Conservation (phyloP, 2,113 vertebrate genomes). For the Ptilonorhynchus violaceus region DNA sequence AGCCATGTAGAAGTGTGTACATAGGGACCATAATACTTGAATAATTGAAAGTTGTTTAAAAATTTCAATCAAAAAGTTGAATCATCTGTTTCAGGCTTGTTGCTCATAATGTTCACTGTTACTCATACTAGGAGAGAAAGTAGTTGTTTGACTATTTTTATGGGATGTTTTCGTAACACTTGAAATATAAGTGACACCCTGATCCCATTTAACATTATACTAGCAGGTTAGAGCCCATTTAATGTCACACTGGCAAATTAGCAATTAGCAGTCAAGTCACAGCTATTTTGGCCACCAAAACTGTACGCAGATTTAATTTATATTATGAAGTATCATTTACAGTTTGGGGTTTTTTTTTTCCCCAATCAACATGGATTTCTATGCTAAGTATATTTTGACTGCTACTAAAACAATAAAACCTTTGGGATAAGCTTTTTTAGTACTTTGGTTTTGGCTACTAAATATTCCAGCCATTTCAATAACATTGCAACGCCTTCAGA, state of each 20-base stretch:
- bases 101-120: slow-evolving; percentile 48
- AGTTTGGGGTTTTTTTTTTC: not conserved
- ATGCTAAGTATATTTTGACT: slow-evolving; percentile 71
- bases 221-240: slow-evolving; percentile 23
- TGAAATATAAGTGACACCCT: not conserved
- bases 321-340: slow-evolving; percentile 58
- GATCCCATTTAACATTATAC: slow-evolving; percentile 9
- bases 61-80: slow-evolving; percentile 25
- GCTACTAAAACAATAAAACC: slow-evolving; percentile 43
- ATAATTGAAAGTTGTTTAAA: slow-evolving; percentile 51
- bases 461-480: slow-evolving; percentile 26
- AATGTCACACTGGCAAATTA: slow-evolving; percentile 35
- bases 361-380: slow-evolving; percentile 68
- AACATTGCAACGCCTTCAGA: not conserved
- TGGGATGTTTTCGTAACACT: slow-evolving; percentile 40
- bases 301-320: slow-evolving; percentile 63
- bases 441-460: not conserved
- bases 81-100: slow-evolving; percentile 43
- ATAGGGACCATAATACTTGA: slow-evolving; percentile 75
- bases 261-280: slow-evolving; percentile 43
- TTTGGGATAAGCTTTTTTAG: not conserved
- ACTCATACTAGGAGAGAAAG: slow-evolving; percentile 52
- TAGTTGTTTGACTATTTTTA: slow-evolving; percentile 66
- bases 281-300: slow-evolving; percentile 40
- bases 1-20: slow-evolving; percentile 41